Evolutionary conservation across 1,140 invertebrate species (phyloP).

Genomic region (Pogonognathellus flavescens): DNA sequence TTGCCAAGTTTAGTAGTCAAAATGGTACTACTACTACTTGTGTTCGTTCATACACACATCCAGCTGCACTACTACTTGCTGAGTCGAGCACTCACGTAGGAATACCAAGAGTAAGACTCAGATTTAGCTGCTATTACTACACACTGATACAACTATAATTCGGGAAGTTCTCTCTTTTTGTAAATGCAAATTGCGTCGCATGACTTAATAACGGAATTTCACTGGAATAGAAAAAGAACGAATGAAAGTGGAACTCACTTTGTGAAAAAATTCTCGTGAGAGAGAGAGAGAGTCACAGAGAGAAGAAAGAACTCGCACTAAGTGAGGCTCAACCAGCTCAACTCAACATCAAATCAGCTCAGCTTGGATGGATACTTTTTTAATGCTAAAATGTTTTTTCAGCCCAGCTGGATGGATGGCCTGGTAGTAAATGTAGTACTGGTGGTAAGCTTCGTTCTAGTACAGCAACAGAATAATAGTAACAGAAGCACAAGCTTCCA

Average conservation of each 20-base stretch:
- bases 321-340: constrained; percentile 22
- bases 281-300: not conserved
- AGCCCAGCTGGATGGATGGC: not conserved
- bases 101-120: too few relatives aligned
- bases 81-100: too few relatives aligned
- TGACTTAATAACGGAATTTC: constrained; percentile 14
- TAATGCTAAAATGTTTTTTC: constrained; percentile 23
- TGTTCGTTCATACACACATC: too few relatives aligned
- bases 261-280: constrained; percentile 6
- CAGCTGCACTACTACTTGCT: too few relatives aligned
- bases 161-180: not conserved
- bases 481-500: too few relatives aligned
- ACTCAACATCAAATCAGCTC: not conserved
- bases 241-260: not conserved
- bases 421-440: too few relatives aligned
- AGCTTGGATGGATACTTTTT: constrained; percentile 8
- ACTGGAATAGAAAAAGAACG: not conserved
- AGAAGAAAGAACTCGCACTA: not conserved
- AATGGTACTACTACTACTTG: not conserved
- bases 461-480: too few relatives aligned
- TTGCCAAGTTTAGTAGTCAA: constrained; percentile 7
- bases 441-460: too few relatives aligned
- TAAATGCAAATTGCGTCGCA: constrained; percentile 26
- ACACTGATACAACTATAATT: not conserved
- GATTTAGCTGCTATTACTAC: too few relatives aligned